Conservation (phyloP, 2,797 vertebrate genomes). For the Mormyrops attenuatus region DNA sequence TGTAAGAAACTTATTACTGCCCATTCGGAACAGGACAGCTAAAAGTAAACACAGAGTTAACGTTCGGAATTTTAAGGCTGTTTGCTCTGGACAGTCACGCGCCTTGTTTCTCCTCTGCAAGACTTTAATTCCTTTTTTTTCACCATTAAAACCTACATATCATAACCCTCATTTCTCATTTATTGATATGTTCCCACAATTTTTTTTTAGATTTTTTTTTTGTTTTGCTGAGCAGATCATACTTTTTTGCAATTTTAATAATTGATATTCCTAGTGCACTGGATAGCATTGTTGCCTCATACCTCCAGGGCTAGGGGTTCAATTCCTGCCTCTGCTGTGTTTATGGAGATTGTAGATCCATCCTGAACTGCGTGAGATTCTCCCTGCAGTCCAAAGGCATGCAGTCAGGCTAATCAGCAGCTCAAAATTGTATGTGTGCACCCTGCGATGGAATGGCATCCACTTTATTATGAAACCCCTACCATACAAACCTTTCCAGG, state of each 20-base stretch:
- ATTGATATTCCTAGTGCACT: not conserved
- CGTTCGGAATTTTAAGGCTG: not conserved
- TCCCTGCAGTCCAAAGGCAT: not conserved
- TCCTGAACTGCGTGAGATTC: not conserved
- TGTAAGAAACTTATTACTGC: not conserved
- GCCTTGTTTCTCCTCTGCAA: not conserved
- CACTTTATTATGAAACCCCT: not conserved
- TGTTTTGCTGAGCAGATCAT: not conserved
- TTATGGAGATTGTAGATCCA: not conserved
- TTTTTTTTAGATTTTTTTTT: not conserved
- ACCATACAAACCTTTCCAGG: not conserved
- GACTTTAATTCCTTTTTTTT: not conserved
- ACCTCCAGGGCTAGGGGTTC: not conserved
- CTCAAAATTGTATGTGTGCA: not conserved
- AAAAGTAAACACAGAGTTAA: not conserved
- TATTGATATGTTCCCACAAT: not conserved
- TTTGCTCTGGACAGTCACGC: not conserved
- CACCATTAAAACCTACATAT: not conserved
- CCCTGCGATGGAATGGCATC: not conserved
- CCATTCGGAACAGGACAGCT: not conserved
- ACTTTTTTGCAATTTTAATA: not conserved
- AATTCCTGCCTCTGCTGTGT: not conserved
- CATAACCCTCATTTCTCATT: not conserved
- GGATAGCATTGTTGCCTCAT: not conserved
- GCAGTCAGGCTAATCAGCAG: not conserved